A percentile compares a stretch with the other conserved stretches of the same genome.
These are phyloP conservation scores for Planococcus citri DNA, from an alignment of 1,140 invertebrate species.

Conservation along the genomic window DNA sequence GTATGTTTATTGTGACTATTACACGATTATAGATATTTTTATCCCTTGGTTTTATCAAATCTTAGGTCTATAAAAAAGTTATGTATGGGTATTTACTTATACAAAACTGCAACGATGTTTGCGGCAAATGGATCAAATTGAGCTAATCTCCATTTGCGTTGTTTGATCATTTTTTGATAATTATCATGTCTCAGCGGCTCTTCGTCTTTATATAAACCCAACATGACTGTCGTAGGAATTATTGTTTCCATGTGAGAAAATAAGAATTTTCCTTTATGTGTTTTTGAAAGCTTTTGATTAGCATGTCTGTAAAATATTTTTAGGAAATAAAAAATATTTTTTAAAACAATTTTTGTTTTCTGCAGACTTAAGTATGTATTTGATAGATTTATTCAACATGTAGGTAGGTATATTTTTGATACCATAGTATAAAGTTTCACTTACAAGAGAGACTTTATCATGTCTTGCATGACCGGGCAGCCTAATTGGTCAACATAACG, in stretches of 20 bases:
- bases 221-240: conserved; percentile 44
- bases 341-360: too few relatives aligned
- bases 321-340: too few relatives aligned
- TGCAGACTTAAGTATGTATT: too few relatives aligned
- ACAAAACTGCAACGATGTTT: conserved; percentile 63
- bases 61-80: too few relatives aligned
- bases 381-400: too few relatives aligned
- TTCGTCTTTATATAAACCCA: conserved; percentile 54
- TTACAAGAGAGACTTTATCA: conserved; percentile 49
- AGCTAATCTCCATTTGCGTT: conserved; percentile 56
- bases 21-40: too few relatives aligned
- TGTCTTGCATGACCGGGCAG: conserved; percentile 58
- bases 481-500: conserved; percentile 49
- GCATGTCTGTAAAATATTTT: too few relatives aligned
- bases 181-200: conserved; percentile 51
- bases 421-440: background rate
- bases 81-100: conserved; percentile 40
- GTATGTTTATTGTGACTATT: too few relatives aligned
- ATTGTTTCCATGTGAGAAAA: conserved; percentile 59
- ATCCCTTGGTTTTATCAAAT: too few relatives aligned
- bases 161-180: conserved; percentile 39
- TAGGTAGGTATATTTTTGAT: too few relatives aligned
- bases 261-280: conserved; percentile 38
- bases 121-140: conserved; percentile 57
- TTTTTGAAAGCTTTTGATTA: too few relatives aligned